A percentile compares a stretch with the other conserved stretches of the same genome.
phyloP scores from a whole-genome alignment of 1,140 invertebrate genomes.

The Macrosteles quadrilineatus region DNA sequence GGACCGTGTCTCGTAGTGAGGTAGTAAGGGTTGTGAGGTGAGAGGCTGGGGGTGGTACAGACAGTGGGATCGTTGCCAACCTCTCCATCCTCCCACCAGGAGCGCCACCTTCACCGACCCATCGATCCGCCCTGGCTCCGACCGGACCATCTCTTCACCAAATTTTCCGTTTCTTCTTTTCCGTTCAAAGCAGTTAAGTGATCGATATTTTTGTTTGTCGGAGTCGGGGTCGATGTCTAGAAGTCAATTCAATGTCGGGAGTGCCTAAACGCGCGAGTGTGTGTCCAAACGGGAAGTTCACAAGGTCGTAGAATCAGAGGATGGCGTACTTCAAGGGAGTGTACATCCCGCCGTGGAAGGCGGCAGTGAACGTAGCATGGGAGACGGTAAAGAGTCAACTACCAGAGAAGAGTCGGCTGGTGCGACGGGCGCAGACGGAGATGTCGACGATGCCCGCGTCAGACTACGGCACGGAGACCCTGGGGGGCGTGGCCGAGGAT shows the following conservation, averaged over 20 bases:
- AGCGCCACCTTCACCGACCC: background rate
- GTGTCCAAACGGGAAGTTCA: too few relatives aligned
- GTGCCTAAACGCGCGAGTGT: background rate
- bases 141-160: background rate
- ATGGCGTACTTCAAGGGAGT: constrained; percentile 63
- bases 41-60: background rate
- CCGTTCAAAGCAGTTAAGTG: too few relatives aligned
- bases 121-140: constrained; percentile 10
- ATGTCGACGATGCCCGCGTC: background rate
- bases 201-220: too few relatives aligned
- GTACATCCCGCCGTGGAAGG: constrained; percentile 67
- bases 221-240: background rate
- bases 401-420: constrained; percentile 64
- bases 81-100: constrained; percentile 1
- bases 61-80: background rate
- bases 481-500: constrained; percentile 35
- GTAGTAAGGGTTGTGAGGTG: too few relatives aligned
- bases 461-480: constrained; percentile 12
- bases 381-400: constrained; percentile 75
- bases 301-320: background rate
- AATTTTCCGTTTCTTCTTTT: too few relatives aligned
- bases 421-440: constrained; percentile 44
- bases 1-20: too few relatives aligned
- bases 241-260: background rate
- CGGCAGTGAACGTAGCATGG: constrained; percentile 75